Percentiles rank a stretch among this genome's conserved stretches.
These are phyloP conservation scores for Dromococcyx pavoninus DNA, from an alignment of 2,797 vertebrate species.

Conservation along the genomic window DNA sequence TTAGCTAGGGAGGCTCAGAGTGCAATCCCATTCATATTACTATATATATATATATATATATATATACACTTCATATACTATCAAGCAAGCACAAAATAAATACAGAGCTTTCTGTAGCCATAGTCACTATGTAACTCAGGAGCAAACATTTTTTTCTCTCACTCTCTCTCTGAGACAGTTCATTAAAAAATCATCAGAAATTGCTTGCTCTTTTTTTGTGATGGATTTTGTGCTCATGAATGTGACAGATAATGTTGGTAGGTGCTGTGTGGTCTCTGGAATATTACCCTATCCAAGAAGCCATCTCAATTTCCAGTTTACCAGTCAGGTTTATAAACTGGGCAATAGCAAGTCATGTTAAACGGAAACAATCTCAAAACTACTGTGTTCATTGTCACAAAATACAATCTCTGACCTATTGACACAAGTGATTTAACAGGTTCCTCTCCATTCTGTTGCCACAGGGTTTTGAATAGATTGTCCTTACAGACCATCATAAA, in stretches of 20 bases:
- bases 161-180: background rate
- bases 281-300: background rate
- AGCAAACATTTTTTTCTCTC: background rate
- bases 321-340: background rate
- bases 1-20: slow-evolving; percentile 25
- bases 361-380: background rate
- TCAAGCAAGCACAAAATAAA: slow-evolving; percentile 31
- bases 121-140: background rate
- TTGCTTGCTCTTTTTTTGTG: slow-evolving; percentile 17
- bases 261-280: slow-evolving; percentile 4
- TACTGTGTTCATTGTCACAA: background rate
- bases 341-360: background rate
- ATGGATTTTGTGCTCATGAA: slow-evolving; percentile 7
- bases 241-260: slow-evolving; percentile 17
- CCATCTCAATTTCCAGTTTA: background rate
- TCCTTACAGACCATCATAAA: background rate
- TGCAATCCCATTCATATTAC: background rate
- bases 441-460: background rate
- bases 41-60: too few species aligned
- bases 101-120: background rate
- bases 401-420: background rate
- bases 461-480: background rate
- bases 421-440: background rate
- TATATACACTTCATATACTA: too few species aligned
- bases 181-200: slow-evolving; percentile 54